Conservation (phyloP, 1,140 invertebrate species). For the Drosophila arawakana region DNA sequence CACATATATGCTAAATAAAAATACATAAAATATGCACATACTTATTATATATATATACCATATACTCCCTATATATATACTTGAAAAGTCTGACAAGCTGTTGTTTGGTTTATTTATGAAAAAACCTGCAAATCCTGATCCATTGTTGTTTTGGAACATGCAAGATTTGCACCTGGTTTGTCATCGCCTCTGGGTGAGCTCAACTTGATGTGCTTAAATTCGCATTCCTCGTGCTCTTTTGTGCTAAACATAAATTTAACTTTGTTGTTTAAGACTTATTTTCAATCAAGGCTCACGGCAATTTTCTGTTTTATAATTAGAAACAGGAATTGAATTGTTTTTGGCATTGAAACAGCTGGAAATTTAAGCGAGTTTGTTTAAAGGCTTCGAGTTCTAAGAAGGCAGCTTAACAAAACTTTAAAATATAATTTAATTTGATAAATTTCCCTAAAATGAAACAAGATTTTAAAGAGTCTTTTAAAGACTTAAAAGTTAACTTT, state of each 20-base stretch:
- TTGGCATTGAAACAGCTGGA: not conserved
- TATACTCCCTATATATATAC: slow-evolving; percentile 1
- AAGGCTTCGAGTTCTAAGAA: not conserved
- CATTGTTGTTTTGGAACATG: slow-evolving; percentile 8
- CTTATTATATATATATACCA: slow-evolving; percentile 6
- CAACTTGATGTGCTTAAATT: slow-evolving; percentile 13
- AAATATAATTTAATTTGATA: not conserved
- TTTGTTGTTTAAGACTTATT: not conserved
- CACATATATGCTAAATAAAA: slow-evolving; percentile 42
- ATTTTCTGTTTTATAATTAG: slow-evolving; percentile 21
- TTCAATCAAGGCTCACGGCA: not conserved
- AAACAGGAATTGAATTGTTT: not conserved
- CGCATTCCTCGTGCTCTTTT: not conserved
- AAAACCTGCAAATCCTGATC: slow-evolving; percentile 20
- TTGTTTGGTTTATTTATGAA: slow-evolving; percentile 41
- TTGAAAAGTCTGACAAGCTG: slow-evolving; percentile 1
- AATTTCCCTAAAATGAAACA: not conserved
- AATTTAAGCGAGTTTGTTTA: not conserved
- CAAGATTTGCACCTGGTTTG: slow-evolving; percentile 11
- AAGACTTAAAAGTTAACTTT: not conserved
- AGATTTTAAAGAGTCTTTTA: not conserved
- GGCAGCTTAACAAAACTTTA: not conserved
- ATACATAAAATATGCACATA: slow-evolving; percentile 32
- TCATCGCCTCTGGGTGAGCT: slow-evolving; percentile 3
- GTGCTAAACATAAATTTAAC: slow-evolving; percentile 8